phyloP scores from a whole-genome alignment of 2,888 invertebrate species.

The Phaedon cochleariae region DNA sequence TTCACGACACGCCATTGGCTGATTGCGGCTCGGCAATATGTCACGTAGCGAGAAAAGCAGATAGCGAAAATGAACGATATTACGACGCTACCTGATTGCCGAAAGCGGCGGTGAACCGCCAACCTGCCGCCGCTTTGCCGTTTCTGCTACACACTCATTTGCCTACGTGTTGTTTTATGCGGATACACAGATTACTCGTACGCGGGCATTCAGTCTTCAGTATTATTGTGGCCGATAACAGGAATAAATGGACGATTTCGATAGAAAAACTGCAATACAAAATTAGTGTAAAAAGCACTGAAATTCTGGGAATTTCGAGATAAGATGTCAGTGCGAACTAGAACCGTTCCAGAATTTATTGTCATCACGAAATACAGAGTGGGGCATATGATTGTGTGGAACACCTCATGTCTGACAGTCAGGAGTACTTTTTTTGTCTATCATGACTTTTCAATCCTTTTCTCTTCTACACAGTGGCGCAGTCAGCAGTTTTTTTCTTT shows the following conservation, averaged over 20 bases:
- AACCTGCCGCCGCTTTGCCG: constrained; percentile 13
- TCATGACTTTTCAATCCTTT: too few relatives aligned
- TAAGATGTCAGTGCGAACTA: too few relatives aligned
- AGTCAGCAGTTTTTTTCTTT: too few relatives aligned
- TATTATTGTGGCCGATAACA: constrained; percentile 1
- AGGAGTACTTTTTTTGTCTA: too few relatives aligned
- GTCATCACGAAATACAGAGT: too few relatives aligned
- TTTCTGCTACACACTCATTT: constrained; percentile 39
- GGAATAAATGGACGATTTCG: background rate
- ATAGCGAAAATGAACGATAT: constrained; percentile 55
- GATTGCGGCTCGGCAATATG: constrained; percentile 53
- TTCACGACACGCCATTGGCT: constrained; percentile 32
- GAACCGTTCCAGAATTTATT: too few relatives aligned
- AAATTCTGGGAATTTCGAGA: too few relatives aligned
- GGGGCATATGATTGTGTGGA: too few relatives aligned
- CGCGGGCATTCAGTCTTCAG: background rate
- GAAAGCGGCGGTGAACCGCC: constrained; percentile 25
- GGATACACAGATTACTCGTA: constrained; percentile 29
- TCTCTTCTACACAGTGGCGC: too few relatives aligned
- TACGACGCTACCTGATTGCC: constrained; percentile 53
- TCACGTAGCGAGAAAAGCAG: constrained; percentile 54
- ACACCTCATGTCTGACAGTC: too few relatives aligned
- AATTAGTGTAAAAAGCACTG: too few relatives aligned
- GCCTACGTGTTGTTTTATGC: constrained; percentile 37
- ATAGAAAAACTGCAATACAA: background rate